Evolutionary conservation across 2,113 vertebrate genomes (phyloP).

Genomic region (Scopus umbretta): DNA sequence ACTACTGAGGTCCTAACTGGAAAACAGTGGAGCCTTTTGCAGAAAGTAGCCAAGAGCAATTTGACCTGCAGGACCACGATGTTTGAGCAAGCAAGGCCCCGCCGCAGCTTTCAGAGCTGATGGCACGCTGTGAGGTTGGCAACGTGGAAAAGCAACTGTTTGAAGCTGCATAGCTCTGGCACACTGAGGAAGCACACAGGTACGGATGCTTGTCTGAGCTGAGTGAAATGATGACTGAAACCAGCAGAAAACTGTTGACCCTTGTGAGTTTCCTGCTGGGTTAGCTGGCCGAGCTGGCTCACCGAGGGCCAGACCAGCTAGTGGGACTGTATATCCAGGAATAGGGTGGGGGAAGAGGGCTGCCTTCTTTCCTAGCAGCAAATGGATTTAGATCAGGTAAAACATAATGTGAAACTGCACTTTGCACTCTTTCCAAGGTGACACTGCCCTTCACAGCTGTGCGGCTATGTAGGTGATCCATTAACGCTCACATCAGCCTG

Average conservation of each 20-base stretch:
- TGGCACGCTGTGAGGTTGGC: neutral
- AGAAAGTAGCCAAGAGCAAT: neutral
- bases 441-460: neutral
- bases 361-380: neutral
- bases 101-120: neutral
- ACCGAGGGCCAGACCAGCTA: neutral
- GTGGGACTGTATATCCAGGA: neutral
- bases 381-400: neutral
- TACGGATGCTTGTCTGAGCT: rapidly evolving
- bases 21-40: neutral
- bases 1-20: neutral
- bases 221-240: neutral
- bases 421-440: neutral
- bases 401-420: neutral
- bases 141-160: neutral
- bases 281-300: neutral
- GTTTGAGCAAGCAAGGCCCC: neutral
- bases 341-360: neutral
- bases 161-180: neutral
- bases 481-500: neutral
- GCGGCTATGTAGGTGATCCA: neutral
- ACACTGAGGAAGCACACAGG: neutral
- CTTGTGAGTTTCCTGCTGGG: neutral
- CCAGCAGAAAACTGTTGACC: neutral
- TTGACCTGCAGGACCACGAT: neutral